phyloP scores from a whole-genome alignment of 1,140 invertebrate species.

The Caerostris darwini region DNA sequence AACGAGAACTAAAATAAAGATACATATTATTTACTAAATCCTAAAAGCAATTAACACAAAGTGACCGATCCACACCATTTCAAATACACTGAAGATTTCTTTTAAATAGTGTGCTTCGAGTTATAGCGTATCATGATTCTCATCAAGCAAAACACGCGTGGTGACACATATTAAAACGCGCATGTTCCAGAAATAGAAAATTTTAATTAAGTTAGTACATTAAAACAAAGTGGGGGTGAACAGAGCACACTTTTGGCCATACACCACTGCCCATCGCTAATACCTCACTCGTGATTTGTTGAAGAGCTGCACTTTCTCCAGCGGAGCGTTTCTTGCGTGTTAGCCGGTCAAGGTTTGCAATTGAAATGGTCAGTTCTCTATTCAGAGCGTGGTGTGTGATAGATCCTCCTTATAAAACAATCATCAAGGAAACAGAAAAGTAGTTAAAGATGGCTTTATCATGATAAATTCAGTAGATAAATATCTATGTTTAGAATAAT shows the following conservation, averaged over 20 bases:
- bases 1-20: too few species aligned
- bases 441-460: background rate
- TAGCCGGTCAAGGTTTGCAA: conserved; percentile 39
- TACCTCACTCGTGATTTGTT: background rate
- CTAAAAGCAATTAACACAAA: too few species aligned
- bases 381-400: conserved; percentile 5
- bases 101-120: background rate
- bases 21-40: too few species aligned
- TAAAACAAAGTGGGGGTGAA: background rate
- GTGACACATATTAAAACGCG: background rate
- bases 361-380: conserved; percentile 8
- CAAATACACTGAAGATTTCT: background rate
- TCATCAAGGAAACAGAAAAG: background rate
- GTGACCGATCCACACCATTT: too few species aligned
- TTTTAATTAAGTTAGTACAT: conserved; percentile 20
- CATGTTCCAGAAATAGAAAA: background rate
- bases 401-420: background rate
- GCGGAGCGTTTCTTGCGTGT: background rate
- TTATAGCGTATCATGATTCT: background rate
- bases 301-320: background rate
- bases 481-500: too few species aligned
- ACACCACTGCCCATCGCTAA: background rate
- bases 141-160: background rate
- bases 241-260: background rate
- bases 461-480: background rate